Evolutionary conservation across 2,113 vertebrate species (phyloP), one percentile per base, ranked within the genome.

Genomic region (Rhabdomys dilectus): DNA sequence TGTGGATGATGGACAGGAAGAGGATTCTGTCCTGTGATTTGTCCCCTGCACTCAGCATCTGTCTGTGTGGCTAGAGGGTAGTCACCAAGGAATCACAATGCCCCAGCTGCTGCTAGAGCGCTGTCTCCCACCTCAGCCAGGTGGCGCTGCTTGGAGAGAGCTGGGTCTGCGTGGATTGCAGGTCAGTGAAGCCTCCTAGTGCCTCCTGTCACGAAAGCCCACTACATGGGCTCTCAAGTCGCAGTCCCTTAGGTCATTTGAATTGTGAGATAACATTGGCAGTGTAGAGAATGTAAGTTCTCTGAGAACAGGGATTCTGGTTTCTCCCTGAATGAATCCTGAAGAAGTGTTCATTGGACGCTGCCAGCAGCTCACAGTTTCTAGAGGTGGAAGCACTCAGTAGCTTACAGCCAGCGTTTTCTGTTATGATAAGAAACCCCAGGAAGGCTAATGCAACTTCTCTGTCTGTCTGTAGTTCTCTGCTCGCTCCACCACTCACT

Each of bases 41-140:
- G 66, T 34, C 12, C 82, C 21, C 42, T 16, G 7, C 70, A 39
- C 62, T 12, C 36, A 19, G 77, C 77, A 11, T 26, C 56, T 48
- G 3, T 2, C 48, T 12, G 0, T 0, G 0, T 66, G 78, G 10
- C 58, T 45, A 8, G 76, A 48, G 26, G 1, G 19, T 15, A 0
- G 29, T 22, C 53, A 10, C 29, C 8, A 3, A 75, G 70, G 56
- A 90, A 19, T 60, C 80, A 31, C 1, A 12, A 45, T 1, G 68
- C 39, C 75, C 84, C 4, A 58, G 72, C 36, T 29, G 24, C 21
- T 22, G 82, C 42, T 8, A 10, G 9, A 0, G 0, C 2, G 66
- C 80, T 77, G 73, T 4, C 17, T 73, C 45, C 12, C 48, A 10
- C 73, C 48, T 78, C 90, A 68, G 68, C 76, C 9, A 7, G 39